Evolutionary conservation across 64 coral and sea anemone species (phyloP), one percentile per base, ranked within the genome.

Genomic region (Montipora capricornis): DNA sequence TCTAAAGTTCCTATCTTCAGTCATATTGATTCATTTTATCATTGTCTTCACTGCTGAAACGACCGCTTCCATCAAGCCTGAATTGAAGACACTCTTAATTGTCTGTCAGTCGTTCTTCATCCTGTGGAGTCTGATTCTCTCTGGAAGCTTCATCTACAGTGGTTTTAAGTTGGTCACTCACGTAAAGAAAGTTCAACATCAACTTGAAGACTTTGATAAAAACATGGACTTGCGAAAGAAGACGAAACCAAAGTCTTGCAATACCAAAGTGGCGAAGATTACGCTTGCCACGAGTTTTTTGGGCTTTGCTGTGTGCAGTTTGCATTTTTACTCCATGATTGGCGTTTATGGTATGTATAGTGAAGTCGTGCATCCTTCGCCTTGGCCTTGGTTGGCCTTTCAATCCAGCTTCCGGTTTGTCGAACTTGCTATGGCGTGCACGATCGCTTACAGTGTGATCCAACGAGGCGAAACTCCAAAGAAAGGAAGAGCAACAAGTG

Each of bases 41-140:
- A 22, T 94, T 22, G 93, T 94, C 19, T 60, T 94, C 46, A 62
- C 60, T 10, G 66, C 87, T 2, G 93, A 94, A 26, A 83, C 49
- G 5, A 47, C 44, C 8, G 11, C 87, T 9, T 80, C 93, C 6
- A 17, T 94, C 22, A 83, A 89, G 13, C 55, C 93, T 15, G 88
- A 81, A 11, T 20, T 74, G 74, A 74, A 82, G 15, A 14, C 44
- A 8, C 79, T 94, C 19, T 53, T 94, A 12, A 78, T 90, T 59
- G 93, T 84, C 14, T 94, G 93, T 20, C 93, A 94, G 61, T 95
- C 80, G 1, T 90, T 95, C 49, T 95, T 95, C 73, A 95, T 95
- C 53, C 6, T 90, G 20, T 95, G 93, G 93, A 88, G 93, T 3
- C 47, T 95, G 58, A 3, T 90, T 14, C 68, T 89, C 9, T 95